A percentile compares a stretch with the other conserved stretches of the same genome.
phyloP scores from a whole-genome alignment of 2,113 vertebrate species.

The Acrocephalus arundinaceus region DNA sequence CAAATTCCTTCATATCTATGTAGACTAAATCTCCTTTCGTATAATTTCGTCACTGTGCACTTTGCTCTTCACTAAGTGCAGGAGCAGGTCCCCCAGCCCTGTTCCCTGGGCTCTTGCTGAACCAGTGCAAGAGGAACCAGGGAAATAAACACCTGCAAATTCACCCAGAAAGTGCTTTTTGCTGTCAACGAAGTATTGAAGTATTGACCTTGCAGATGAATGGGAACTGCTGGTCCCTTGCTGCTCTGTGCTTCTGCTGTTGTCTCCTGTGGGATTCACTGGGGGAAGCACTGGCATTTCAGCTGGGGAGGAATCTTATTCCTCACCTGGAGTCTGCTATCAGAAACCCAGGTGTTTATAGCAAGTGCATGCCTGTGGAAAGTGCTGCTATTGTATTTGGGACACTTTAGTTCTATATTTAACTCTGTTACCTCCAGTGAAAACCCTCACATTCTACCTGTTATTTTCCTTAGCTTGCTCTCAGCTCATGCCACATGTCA shows the following conservation, averaged over 20 bases:
- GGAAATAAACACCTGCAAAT: neutral
- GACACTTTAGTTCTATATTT: neutral
- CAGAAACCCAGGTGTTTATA: neutral
- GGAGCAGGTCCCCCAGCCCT: neutral
- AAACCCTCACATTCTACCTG: neutral
- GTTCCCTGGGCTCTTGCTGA: neutral
- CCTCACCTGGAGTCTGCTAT: neutral
- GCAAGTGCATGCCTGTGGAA: neutral
- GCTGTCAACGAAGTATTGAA: neutral
- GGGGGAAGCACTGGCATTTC: neutral
- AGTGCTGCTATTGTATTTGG: neutral
- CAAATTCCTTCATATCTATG: neutral
- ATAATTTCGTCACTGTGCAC: neutral
- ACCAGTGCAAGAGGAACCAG: neutral
- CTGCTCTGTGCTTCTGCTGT: neutral
- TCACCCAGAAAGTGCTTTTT: neutral
- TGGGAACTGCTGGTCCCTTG: neutral
- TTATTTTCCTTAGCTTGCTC: neutral
- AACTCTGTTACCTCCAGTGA: neutral
- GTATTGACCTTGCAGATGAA: neutral
- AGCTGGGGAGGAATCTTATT: neutral
- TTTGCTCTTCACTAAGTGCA: neutral
- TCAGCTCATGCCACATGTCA: neutral
- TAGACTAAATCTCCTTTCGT: neutral
- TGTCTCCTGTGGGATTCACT: neutral